Percentiles rank a stretch among this genome's conserved stretches.
Conservation (phyloP, 1,140 invertebrate species). For the Adelges cooleyi region DNA sequence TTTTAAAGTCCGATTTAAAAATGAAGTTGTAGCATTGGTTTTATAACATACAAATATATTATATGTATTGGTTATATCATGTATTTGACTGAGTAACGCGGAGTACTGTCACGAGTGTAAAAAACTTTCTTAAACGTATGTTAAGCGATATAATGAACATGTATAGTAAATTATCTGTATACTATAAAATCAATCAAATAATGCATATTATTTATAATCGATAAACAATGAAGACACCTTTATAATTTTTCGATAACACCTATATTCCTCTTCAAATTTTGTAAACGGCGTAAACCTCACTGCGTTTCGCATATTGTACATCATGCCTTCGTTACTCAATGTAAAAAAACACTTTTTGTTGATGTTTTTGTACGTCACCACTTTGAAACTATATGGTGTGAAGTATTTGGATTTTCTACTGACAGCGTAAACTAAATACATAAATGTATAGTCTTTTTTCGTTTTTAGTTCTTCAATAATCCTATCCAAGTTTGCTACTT, state of each 20-base stretch:
- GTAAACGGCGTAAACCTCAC: background rate
- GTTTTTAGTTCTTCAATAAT: background rate
- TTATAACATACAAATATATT: no score
- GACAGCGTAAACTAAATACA: conserved; percentile 5
- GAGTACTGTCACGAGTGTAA: no score
- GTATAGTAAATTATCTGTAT: no score
- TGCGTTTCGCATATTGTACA: conserved; percentile 4
- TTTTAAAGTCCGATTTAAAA: no score
- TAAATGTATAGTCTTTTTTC: background rate
- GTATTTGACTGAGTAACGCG: no score
- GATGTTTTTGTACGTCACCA: background rate
- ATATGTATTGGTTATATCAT: no score
- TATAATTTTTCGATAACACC: background rate
- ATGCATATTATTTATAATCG: no score
- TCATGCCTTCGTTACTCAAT: conserved; percentile 5
- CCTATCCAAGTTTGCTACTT: background rate
- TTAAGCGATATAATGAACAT: no score
- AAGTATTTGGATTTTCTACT: background rate
- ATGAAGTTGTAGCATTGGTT: no score
- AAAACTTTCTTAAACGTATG: no score
- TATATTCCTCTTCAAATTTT: background rate
- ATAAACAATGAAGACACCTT: no score
- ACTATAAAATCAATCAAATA: no score
- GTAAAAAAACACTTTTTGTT: conserved; percentile 2
- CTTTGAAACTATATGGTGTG: conserved; percentile 6